Evolutionary conservation across 2,797 vertebrate species (phyloP).

Genomic region (Sebastes hubbsi): DNA sequence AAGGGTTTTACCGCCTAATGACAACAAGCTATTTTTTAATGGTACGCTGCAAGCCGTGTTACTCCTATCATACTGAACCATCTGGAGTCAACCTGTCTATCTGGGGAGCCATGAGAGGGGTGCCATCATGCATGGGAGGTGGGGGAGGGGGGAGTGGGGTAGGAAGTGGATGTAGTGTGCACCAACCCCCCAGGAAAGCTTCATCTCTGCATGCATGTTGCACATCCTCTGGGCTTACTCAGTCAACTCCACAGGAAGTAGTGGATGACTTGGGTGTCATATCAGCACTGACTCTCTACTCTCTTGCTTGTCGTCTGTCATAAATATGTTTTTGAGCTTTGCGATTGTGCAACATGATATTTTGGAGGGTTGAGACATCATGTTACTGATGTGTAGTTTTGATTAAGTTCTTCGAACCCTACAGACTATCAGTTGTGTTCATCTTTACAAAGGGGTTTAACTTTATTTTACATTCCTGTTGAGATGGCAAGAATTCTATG

Average conservation of each 20-base stretch:
- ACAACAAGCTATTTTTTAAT: slow-evolving; percentile 44
- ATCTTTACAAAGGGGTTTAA: neutral
- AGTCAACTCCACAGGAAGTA: slow-evolving; percentile 75
- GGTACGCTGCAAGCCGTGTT: slow-evolving; percentile 47
- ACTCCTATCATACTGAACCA: slow-evolving; percentile 88
- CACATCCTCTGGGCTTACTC: slow-evolving; percentile 75
- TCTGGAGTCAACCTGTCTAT: slow-evolving; percentile 85
- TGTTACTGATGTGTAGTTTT: neutral
- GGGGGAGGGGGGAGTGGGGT: neutral
- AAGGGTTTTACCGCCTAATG: slow-evolving; percentile 41
- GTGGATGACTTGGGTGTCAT: slow-evolving; percentile 52
- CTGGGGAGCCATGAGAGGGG: slow-evolving; percentile 58
- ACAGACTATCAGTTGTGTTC: neutral
- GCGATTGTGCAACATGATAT: neutral
- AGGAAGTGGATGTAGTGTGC: slow-evolving; percentile 70
- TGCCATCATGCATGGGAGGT: slow-evolving; percentile 28
- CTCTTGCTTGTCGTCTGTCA: slow-evolving; percentile 1
- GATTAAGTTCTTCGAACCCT: neutral
- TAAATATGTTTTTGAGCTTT: neutral
- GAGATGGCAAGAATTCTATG: neutral
- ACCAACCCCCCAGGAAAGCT: slow-evolving; percentile 70
- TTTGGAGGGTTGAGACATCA: neutral
- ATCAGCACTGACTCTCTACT: slow-evolving; percentile 20
- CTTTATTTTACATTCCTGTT: neutral
- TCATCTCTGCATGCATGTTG: slow-evolving; percentile 69